A percentile compares a stretch with the other conserved stretches of the same genome.
Conservation (phyloP, 2,888 invertebrate genomes). For the Euspilapteryx auroguttella region DNA sequence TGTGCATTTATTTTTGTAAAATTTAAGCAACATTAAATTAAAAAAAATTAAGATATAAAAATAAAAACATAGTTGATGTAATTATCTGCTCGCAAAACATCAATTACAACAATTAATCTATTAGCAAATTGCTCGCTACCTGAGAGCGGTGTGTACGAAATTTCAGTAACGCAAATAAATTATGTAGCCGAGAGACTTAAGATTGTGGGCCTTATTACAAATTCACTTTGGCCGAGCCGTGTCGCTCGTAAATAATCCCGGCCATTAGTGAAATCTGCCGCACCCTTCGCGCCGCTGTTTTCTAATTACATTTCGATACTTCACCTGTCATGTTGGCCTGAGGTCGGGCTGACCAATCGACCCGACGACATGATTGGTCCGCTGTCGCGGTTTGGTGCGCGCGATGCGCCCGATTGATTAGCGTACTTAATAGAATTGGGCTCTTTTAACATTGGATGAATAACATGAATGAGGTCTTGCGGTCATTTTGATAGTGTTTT, state of each 20-base stretch:
- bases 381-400: constrained; percentile 27
- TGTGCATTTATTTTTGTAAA: no score
- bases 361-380: constrained; percentile 22
- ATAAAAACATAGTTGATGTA: no score
- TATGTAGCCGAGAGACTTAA: constrained; percentile 26
- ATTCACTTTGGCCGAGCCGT: constrained; percentile 33
- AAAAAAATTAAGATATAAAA: no score
- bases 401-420: no score
- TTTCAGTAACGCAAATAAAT: constrained; percentile 32
- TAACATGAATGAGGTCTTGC: no score
- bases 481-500: no score
- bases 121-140: not conserved
- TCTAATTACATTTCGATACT: constrained; percentile 39
- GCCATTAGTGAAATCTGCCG: constrained; percentile 31
- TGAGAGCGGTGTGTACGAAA: no score
- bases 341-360: constrained; percentile 17
- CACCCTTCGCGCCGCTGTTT: constrained; percentile 14
- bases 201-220: constrained; percentile 33
- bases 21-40: no score
- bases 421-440: no score
- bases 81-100: not conserved
- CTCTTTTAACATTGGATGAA: no score
- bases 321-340: constrained; percentile 23
- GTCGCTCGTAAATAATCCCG: constrained; percentile 21
- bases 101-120: constrained; percentile 2